These are phyloP conservation scores for Pinctada fucata DNA, from an alignment of 2,888 invertebrate genomes.

Conservation along the genomic window DNA sequence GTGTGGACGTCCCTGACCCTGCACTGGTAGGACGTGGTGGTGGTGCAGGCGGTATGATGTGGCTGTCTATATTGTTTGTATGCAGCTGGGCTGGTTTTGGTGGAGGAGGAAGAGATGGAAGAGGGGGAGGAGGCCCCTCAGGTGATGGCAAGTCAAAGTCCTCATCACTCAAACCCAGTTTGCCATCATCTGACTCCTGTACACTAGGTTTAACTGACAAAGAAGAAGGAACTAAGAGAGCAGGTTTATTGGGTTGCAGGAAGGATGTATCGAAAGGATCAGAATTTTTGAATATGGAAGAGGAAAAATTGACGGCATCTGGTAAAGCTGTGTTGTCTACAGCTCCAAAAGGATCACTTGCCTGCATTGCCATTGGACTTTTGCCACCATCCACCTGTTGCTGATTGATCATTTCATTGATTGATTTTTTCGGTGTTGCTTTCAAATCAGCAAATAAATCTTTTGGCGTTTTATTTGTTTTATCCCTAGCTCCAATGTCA, in stretches of 20 bases:
- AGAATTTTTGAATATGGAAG: slow-evolving; percentile 16
- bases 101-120: slow-evolving; percentile 54
- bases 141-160: slow-evolving; percentile 56
- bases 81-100: slow-evolving; percentile 39
- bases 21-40: slow-evolving; percentile 47
- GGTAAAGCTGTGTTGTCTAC: slow-evolving; percentile 36
- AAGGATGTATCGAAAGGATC: slow-evolving; percentile 56
- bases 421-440: slow-evolving; percentile 57
- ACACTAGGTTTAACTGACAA: background rate
- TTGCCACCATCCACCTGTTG: slow-evolving; percentile 37
- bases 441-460: slow-evolving; percentile 62
- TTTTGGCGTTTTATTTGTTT: slow-evolving; percentile 55
- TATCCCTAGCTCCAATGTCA: slow-evolving; percentile 48
- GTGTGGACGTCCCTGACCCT: slow-evolving; percentile 2
- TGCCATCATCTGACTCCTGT: background rate
- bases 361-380: slow-evolving; percentile 45
- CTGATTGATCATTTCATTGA: slow-evolving; percentile 60
- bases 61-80: slow-evolving; percentile 16
- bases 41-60: slow-evolving; percentile 35
- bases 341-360: slow-evolving; percentile 57
- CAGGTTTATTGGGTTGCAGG: slow-evolving; percentile 33
- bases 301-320: slow-evolving; percentile 31
- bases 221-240: background rate
- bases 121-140: slow-evolving; percentile 62
- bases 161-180: slow-evolving; percentile 34